Evolutionary conservation across 2,888 invertebrate genomes (phyloP).

Genomic region (Callimorpha dominula): DNA sequence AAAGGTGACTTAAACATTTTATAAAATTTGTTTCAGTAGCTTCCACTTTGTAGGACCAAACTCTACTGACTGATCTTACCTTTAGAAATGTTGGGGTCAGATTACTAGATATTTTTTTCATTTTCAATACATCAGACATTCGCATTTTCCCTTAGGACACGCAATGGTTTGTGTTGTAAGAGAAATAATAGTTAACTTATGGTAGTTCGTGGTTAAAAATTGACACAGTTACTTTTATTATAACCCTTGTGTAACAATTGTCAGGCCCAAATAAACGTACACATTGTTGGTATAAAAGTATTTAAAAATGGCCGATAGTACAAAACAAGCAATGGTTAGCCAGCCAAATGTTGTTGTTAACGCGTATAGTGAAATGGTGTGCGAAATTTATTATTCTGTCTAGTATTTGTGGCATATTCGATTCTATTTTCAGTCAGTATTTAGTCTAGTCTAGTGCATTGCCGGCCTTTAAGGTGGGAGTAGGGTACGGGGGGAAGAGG

Average conservation of each 20-base stretch:
- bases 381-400: not conserved
- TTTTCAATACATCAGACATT: not conserved
- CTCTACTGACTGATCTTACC: not conserved
- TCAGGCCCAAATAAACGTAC: not conserved
- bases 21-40: not conserved
- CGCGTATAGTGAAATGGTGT: not conserved
- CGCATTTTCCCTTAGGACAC: not conserved
- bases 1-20: not conserved
- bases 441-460: too few relatives aligned
- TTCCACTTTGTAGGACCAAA: not conserved
- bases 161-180: not conserved
- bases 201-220: not conserved
- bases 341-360: not conserved
- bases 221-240: not conserved
- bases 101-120: not conserved
- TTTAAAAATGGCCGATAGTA: not conserved
- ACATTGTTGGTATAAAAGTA: not conserved
- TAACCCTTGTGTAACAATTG: not conserved
- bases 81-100: not conserved
- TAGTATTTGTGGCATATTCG: not conserved
- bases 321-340: not conserved
- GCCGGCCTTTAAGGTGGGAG: too few relatives aligned
- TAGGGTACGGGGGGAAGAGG: too few relatives aligned
- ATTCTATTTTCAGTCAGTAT: not conserved
- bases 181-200: not conserved